Evolutionary conservation across 2,888 invertebrate genomes (phyloP).

Genomic region (Polymixis flavicincta): DNA sequence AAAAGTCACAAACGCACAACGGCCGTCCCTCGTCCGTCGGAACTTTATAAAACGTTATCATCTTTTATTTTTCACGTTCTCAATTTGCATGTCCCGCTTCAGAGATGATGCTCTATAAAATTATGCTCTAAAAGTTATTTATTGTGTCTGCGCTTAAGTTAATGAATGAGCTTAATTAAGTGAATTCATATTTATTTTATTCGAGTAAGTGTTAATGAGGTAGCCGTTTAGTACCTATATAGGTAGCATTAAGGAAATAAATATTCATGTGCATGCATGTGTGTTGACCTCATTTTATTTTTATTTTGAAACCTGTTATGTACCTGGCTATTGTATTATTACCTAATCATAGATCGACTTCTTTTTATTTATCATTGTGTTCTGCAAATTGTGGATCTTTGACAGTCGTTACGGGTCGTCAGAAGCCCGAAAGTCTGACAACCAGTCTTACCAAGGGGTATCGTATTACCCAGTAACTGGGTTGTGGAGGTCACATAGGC

Average conservation of each 20-base stretch:
- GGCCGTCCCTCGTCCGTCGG: constrained; percentile 77
- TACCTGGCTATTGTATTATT: neutral
- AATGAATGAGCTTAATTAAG: constrained; percentile 76
- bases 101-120: constrained; percentile 87
- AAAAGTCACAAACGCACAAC: constrained; percentile 72
- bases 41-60: constrained; percentile 87
- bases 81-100: constrained; percentile 89
- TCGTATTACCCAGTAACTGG: too few relatives aligned
- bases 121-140: constrained; percentile 86
- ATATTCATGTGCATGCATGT: constrained; percentile 52
- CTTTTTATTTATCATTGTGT: constrained; percentile 7
- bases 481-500: too few relatives aligned
- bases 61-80: constrained; percentile 86
- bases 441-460: too few relatives aligned
- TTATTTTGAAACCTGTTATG: constrained; percentile 15
- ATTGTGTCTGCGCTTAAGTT: constrained; percentile 81
- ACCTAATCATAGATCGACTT: neutral
- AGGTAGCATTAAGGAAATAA: constrained; percentile 35
- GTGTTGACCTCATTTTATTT: constrained; percentile 36
- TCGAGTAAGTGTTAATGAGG: constrained; percentile 60
- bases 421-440: too few relatives aligned
- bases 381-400: too few relatives aligned
- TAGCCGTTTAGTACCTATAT: constrained; percentile 53
- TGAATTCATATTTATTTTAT: constrained; percentile 62
- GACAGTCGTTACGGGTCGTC: too few relatives aligned